Conservation (phyloP, 1,140 invertebrate species). For the Acromyrmex heyeri region DNA sequence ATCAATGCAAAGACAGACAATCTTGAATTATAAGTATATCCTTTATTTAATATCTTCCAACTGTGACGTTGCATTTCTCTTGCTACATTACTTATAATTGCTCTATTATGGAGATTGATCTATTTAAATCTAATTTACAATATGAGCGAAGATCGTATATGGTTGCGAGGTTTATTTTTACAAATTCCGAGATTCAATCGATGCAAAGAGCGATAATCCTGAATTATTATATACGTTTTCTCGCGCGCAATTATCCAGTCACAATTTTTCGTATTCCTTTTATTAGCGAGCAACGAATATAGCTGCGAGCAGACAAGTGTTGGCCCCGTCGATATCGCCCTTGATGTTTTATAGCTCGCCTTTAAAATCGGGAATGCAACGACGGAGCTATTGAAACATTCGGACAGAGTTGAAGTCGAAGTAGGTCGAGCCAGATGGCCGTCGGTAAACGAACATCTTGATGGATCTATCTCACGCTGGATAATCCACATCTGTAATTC, state of each 20-base stretch:
- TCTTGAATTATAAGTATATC: constrained; percentile 9
- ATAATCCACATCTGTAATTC: constrained; percentile 11
- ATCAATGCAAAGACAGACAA: constrained; percentile 33
- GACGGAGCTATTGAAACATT: constrained; percentile 43
- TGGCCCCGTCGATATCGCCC: constrained; percentile 33
- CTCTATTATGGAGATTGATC: constrained; percentile 13
- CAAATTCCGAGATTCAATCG: constrained; percentile 53
- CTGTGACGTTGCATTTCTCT: neutral
- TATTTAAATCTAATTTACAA: constrained; percentile 7
- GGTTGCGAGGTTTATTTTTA: constrained; percentile 44
- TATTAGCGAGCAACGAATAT: constrained; percentile 59
- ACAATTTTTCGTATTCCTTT: constrained; percentile 51
- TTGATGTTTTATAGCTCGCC: constrained; percentile 39
- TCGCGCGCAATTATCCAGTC: neutral
- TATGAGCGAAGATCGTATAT: neutral
- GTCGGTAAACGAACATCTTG: constrained; percentile 5
- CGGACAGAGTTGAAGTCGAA: constrained; percentile 33
- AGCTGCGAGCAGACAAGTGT: neutral
- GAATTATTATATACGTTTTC: constrained; percentile 9
- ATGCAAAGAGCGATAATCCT: constrained; percentile 28
- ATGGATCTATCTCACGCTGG: constrained; percentile 2
- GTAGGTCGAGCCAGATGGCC: constrained; percentile 50
- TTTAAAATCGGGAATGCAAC: constrained; percentile 52
- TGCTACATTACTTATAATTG: neutral
- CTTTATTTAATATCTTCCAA: neutral